Base-by-base conservation (phyloP, 2,888 invertebrate species). In the Tenthredo notha region DNA sequence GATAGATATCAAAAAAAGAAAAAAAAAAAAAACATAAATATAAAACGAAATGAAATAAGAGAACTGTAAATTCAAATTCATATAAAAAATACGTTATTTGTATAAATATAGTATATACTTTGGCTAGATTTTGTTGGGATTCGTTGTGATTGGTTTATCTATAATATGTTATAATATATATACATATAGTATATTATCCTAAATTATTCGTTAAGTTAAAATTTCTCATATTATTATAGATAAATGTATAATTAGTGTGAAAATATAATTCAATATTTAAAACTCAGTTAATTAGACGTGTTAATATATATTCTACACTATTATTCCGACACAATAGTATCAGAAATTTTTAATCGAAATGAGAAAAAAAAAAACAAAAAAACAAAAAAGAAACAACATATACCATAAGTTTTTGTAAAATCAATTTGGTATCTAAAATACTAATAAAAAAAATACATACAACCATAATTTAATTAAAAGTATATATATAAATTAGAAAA, bases 71-170 rank as follows among this genome's bases (percentile, higher is more conserved):
- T 61, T 80, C 80, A 40, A 33, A 54, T 78, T 61, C 40, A 40
- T 80, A 80, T 80, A 80, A 80, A 80, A 80, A 80, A 80, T 80
- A 80, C 80, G 29, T 25, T 58, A 37, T 33, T 29, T n/a, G 40
- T 80, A 61, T 80, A 74, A 74, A 74, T 74, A 74, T 37, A 40
- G 37, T 21, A 37, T 80, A 61, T 80, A 80, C 80, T 80, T 80
- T 80, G 80, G 80, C 80, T 80, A 80, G 61, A 80, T 80, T 40
- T 80, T 80, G 80, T 80, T 80, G 80, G 80, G 80, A 61, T 80
- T 80, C 80, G 80, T 80, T 80, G 80, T 80, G n/a, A 80, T 58
- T 80, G 80, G 6, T 58, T 47, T 15, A 25, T 77, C 18, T 50
- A 10, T 77, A 54, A 54, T 50, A 15, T 50, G 7, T 18, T 47